These are phyloP conservation scores for Matsumyia berberina DNA, from an alignment of 2,888 invertebrate genomes.

Conservation along the genomic window DNA sequence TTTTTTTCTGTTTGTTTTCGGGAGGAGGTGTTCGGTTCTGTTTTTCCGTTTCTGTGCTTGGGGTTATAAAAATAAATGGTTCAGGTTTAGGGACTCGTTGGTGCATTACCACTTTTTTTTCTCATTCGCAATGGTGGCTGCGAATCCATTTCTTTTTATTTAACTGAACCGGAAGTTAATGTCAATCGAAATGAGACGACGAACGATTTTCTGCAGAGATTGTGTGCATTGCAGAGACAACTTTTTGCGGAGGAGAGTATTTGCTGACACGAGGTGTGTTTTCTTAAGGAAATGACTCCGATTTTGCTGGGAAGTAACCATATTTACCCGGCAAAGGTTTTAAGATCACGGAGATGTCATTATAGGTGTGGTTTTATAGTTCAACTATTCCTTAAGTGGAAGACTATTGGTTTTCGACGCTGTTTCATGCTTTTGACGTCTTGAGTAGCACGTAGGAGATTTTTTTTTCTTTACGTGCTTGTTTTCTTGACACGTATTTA, in stretches of 20 bases:
- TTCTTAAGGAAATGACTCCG: not conserved
- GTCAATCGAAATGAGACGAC: conserved; percentile 6
- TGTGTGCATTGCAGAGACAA: not conserved
- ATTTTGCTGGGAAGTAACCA: not conserved
- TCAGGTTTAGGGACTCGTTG: conserved; percentile 13
- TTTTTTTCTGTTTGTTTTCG: not conserved
- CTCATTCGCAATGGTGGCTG: conserved; percentile 5
- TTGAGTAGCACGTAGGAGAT: too few relatives aligned
- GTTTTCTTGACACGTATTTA: too few relatives aligned
- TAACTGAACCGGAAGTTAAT: conserved; percentile 20
- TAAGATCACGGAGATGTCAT: too few relatives aligned
- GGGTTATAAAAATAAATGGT: conserved; percentile 34
- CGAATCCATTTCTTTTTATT: not conserved
- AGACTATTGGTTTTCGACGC: too few relatives aligned
- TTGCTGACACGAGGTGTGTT: not conserved
- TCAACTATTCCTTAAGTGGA: too few relatives aligned
- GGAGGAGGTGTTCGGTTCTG: not conserved
- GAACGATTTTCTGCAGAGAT: not conserved
- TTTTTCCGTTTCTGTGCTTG: not conserved
- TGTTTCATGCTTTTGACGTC: too few relatives aligned
- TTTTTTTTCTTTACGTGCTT: too few relatives aligned
- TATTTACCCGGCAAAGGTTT: too few relatives aligned
- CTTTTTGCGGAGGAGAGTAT: too few relatives aligned
- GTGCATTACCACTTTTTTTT: conserved; percentile 36
- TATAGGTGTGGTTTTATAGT: too few relatives aligned